Base-by-base conservation (phyloP, 2,113 vertebrate species). In the Setophaga petechia region DNA sequence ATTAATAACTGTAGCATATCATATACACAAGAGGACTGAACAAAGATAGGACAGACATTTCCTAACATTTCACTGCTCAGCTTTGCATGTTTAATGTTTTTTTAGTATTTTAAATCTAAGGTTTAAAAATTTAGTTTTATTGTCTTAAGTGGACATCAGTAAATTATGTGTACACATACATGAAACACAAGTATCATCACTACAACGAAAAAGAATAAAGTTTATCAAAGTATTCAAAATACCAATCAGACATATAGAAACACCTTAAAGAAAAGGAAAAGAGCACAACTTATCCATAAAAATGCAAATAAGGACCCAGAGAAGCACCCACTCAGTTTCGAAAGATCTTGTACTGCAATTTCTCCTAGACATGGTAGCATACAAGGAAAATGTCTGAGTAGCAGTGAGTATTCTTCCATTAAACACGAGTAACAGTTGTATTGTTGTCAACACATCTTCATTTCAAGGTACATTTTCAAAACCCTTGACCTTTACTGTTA, bases 401-500 rank as follows among this genome's bases (percentile, higher is more conserved):
- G 27, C 66, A 87, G 41, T 63, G 37, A 49, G 12, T 52, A 62
- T 87, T 89, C 69, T 89, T 92, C 47, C 63, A 73, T 90, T 95
- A 91, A 86, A 93, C 15, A 54, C 11, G 15, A 96, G 14, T 82
- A 93, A 94, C 39, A 58, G 37, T 49, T 94, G 76, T 68, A 65
- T 95, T 87, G 22, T 39, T 73, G 66, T 87, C 63, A 91, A 52
- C 35, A 89, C 6, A 59, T 93, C 73, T 94, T 96, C 51, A 83
- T 96, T 95, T 94, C 58, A 94, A 81, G 12, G 30, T 91, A 82
- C 47, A 43, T 91, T 90, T 85, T 97, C 33, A 93, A 94, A 95
- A 95, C 10, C 6, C 2, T 9, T 54, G 18, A 39, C 63, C 71
- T 92, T 96, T 95, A 83, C 46, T 49, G 17, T 35, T 10, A 30